Base-by-base conservation (phyloP, 1,140 invertebrate species). In the Planococcus citri region DNA sequence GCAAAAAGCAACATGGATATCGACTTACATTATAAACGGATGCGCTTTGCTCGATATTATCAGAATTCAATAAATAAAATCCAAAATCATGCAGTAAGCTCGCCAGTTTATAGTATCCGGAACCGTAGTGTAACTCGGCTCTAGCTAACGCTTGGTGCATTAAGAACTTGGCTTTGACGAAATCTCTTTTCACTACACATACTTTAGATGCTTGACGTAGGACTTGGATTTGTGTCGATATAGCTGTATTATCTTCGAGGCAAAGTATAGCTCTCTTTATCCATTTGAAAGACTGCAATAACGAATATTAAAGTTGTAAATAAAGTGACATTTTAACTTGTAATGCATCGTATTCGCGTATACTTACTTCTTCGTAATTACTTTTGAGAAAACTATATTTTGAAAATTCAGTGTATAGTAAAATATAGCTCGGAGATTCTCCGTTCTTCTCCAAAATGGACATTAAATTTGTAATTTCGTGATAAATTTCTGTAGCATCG, bases 121-220 rank as follows among this genome's bases (percentile, higher is more conserved):
- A 21, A 27, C 68, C 29, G 20, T 69, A 37, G 20, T 38, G 22
- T 20, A 17, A 29, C 22, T 51, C 29, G 20, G 29, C 38, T 33
- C 38, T 69, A 3, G 38, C 29, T 22, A 92, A 84, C 10, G 91
- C 92, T 80, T 93, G 87, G 73, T 85, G 85, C 72, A 94, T 90
- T 21, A 94, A 79, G 29, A 91, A 76, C 74, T 88, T 89, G 17
- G 92, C 92, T 76, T 86, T 86, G 21, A 81, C 77, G 79, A 94
- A 94, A 73, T 90, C 85, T 68, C 91, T 81, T 80, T 93, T 94
- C 8, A 92, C 84, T 10, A 94, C 88, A 80, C 91, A 94, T 9
- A 89, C 85, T 81, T 91, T 94, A 58, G 89, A 86, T 73, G 89
- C 88, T 75, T 91, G 87, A 37, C 91, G 83, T 4, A 94, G 76